Evolutionary conservation across 2,113 vertebrate genomes (phyloP).

Genomic region (Mus pahari): DNA sequence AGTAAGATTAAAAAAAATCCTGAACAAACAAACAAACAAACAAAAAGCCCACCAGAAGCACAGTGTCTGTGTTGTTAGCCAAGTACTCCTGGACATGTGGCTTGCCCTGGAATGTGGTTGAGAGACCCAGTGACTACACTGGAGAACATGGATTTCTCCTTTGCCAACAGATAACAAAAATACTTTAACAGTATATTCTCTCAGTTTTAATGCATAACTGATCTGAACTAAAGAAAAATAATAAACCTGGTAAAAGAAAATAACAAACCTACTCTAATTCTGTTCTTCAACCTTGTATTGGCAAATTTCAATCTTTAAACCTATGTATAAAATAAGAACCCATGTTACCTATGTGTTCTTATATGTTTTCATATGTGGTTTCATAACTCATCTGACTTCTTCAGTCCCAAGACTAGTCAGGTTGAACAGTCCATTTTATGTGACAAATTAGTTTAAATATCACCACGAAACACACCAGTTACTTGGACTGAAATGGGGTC

Average conservation of each 20-base stretch:
- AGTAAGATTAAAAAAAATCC: not conserved
- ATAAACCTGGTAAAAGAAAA: not conserved
- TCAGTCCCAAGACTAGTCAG: not conserved
- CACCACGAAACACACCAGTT: not conserved
- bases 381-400: conserved; percentile 19
- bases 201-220: not conserved
- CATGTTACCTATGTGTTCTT: not conserved
- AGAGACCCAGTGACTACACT: not conserved
- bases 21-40: too few species aligned
- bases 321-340: not conserved
- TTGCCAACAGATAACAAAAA: not conserved
- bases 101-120: not conserved
- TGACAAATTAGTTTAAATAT: conserved; percentile 33
- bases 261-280: not conserved
- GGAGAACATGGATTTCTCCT: not conserved
- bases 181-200: not conserved
- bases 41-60: not conserved
- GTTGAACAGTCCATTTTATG: conserved; percentile 27
- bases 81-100: not conserved
- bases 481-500: not conserved
- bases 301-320: not conserved
- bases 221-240: not conserved
- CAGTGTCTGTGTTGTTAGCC: not conserved
- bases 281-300: not conserved
- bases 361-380: not conserved